phyloP scores from a whole-genome alignment of 2,888 invertebrate species.

The Polymixis lichenea region DNA sequence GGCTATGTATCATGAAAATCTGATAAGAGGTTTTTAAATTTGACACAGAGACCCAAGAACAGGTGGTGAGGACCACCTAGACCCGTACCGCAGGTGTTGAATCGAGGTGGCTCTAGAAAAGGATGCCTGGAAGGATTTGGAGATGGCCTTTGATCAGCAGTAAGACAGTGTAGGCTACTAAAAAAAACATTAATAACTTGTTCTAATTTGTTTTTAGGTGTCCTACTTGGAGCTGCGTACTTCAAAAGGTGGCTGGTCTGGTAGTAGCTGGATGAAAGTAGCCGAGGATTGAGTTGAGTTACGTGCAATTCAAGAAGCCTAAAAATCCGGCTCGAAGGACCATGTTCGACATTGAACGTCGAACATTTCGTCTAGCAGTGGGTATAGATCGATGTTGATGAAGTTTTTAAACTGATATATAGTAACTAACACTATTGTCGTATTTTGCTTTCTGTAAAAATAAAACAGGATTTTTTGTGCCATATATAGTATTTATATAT shows the following conservation, averaged over 20 bases:
- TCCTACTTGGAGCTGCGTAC: not conserved
- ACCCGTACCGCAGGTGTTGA: no score
- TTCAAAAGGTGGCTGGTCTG: not conserved
- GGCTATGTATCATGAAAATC: not conserved
- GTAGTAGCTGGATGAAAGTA: not conserved
- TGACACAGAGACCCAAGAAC: not conserved
- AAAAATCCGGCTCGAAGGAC: no score
- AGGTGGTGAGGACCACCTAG: no score
- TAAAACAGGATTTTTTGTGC: no score
- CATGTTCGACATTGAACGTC: no score
- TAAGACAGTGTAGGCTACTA: no score
- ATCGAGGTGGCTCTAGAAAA: no score
- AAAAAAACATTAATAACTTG: not conserved
- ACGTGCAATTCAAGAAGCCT: not conserved
- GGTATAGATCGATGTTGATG: not conserved
- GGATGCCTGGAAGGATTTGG: no score
- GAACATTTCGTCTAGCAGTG: not conserved
- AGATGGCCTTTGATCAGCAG: no score
- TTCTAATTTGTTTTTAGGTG: slow-evolving; percentile 1
- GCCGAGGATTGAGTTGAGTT: not conserved
- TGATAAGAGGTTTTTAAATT: not conserved
- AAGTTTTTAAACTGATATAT: not conserved
- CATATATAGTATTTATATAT: no score
- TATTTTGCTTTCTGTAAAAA: not conserved
- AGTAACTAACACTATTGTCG: not conserved